phyloP scores from a whole-genome alignment of 1,140 invertebrate species.

The Ephestia elutella region DNA sequence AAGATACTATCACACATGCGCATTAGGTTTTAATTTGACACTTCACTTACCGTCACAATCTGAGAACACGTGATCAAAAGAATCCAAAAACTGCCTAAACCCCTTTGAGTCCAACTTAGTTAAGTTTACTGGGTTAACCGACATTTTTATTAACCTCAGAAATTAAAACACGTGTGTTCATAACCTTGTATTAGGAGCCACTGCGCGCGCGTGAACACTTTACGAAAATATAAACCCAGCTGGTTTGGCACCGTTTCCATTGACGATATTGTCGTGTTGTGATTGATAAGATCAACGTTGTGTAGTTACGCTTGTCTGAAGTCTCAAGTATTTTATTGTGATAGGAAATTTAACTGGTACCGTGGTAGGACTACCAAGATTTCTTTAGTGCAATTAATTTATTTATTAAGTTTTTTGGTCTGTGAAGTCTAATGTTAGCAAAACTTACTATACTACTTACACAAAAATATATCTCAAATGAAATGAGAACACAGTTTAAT shows the following conservation, averaged over 20 bases:
- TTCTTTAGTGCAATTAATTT: no score
- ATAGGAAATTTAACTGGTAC: no score
- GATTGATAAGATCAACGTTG: no score
- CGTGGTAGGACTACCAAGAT: no score
- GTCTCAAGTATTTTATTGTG: no score
- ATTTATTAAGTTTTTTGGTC: no score
- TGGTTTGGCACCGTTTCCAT: conserved; percentile 21
- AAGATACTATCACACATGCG: conserved; percentile 8
- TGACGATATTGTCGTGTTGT: not conserved
- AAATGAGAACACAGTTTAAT: no score
- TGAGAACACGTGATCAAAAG: conserved; percentile 64
- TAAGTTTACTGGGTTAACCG: conserved; percentile 40
- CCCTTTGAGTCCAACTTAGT: conserved; percentile 27
- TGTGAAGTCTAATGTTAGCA: no score
- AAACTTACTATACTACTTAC: no score
- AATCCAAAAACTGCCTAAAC: conserved; percentile 52
- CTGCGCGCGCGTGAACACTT: conserved; percentile 28
- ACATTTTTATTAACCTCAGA: conserved; percentile 31
- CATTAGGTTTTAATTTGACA: conserved; percentile 9
- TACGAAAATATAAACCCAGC: conserved; percentile 21
- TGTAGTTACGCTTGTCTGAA: no score
- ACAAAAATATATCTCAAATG: no score
- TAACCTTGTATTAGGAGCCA: conserved; percentile 29
- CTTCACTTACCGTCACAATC: conserved; percentile 62
- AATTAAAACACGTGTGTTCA: conserved; percentile 35